phyloP scores from a whole-genome alignment of 2,113 vertebrate species.

The Agelaius phoeniceus region DNA sequence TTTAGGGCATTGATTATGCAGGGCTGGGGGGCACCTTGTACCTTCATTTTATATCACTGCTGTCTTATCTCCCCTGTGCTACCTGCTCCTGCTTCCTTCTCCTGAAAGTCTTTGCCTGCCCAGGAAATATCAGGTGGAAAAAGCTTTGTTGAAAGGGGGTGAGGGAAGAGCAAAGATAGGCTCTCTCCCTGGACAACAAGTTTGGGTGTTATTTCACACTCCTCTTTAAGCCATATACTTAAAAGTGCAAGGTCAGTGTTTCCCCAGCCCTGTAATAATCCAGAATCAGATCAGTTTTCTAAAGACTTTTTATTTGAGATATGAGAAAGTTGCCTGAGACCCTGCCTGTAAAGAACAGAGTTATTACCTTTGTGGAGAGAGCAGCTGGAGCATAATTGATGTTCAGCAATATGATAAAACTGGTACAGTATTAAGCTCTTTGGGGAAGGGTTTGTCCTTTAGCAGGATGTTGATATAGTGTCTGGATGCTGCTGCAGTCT shows the following conservation, averaged over 20 bases:
- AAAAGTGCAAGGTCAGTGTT: neutral
- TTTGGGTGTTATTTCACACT: neutral
- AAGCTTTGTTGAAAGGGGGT: neutral
- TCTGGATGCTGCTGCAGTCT: slow-evolving; percentile 5
- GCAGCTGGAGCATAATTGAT: slow-evolving; percentile 23
- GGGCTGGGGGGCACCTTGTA: slow-evolving; percentile 4
- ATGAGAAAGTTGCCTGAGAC: neutral
- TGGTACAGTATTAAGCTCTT: neutral
- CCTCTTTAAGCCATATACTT: neutral
- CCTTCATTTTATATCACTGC: neutral
- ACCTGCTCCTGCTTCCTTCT: neutral
- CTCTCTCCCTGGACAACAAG: neutral
- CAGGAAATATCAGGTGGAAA: neutral
- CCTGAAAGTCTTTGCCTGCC: neutral
- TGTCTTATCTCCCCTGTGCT: neutral
- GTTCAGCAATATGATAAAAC: slow-evolving; percentile 6
- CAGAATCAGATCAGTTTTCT: neutral
- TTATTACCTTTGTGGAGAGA: slow-evolving; percentile 9
- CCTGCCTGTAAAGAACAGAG: neutral
- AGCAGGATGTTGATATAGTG: slow-evolving; percentile 13
- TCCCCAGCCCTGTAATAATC: neutral
- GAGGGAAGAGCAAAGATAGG: neutral
- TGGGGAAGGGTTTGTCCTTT: slow-evolving; percentile 45
- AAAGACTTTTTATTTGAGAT: neutral
- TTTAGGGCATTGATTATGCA: slow-evolving; percentile 30